Evolutionary conservation across 2,113 vertebrate species (phyloP).

Genomic region (Scopus umbretta): DNA sequence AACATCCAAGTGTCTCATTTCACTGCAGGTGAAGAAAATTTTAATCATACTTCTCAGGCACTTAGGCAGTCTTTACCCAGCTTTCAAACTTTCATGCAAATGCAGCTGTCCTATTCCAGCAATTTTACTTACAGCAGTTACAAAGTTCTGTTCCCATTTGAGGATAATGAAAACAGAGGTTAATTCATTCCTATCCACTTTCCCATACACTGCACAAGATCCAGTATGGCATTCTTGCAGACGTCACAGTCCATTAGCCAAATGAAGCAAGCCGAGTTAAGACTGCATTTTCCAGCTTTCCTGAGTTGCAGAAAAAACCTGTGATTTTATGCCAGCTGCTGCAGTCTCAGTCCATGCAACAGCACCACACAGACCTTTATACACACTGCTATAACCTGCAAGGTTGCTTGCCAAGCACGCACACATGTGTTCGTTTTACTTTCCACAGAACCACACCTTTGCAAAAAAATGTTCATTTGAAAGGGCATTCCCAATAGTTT

Average conservation of each 20-base stretch:
- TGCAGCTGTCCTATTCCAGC: not conserved
- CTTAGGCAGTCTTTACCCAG: not conserved
- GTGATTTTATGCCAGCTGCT: not conserved
- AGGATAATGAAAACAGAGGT: not conserved
- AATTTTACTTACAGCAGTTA: not conserved
- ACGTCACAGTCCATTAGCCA: not conserved
- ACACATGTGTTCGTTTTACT: not conserved
- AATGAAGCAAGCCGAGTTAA: not conserved
- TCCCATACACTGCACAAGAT: not conserved
- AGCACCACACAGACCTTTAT: not conserved
- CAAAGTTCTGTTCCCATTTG: not conserved
- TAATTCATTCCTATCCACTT: not conserved
- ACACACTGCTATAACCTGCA: rapidly evolving
- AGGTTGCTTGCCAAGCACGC: not conserved
- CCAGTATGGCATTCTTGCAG: not conserved
- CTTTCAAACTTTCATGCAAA: not conserved
- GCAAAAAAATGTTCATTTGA: not conserved
- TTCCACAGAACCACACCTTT: not conserved
- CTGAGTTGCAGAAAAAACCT: not conserved
- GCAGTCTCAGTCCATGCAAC: not conserved
- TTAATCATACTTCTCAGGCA: not conserved
- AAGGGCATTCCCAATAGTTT: not conserved
- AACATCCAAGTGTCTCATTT: not conserved
- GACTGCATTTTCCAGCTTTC: not conserved
- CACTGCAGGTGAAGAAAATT: not conserved